Base-by-base conservation (phyloP, 1,140 invertebrate species). In the Drosophila willistoni region DNA sequence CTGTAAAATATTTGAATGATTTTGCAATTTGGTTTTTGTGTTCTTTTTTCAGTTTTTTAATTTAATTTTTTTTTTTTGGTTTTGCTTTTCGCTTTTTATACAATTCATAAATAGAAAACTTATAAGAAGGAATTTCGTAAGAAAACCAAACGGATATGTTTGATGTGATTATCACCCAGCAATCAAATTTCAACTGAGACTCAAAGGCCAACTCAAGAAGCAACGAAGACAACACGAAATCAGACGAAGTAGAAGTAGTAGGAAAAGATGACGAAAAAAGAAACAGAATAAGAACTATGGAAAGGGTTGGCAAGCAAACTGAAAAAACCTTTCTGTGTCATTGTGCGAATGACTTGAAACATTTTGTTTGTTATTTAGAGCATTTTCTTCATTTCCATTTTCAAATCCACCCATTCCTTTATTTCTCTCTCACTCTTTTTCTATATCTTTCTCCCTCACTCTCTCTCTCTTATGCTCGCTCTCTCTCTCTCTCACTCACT, bases 1-100 rank as follows among this genome's bases (percentile, higher is more conserved):
- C 80, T 89, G 80, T 36, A 77, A 63, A 51, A 51, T 22, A 51
- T 51, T 44, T 44, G n/a, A 44, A 44, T 44, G 42, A 67, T 76
- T 63, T 54, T 17, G 25, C 19, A 25, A 47, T 56, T 60, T 42
- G 14, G 44, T 44, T 39, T 59, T 64, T 13, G 10, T 33, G 51
- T 60, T 61, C 72, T 25, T 3, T 34, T 29, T 62, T 59, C 41
- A 19, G 3, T 2, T 41, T 19, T n/a, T 14, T 44, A 17, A 4
- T 44, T 14, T 9, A 1, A 6, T n/a, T 42, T 17, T n/a, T 17
- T 44, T 17, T 9, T 2, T 17, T 44, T 47, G 9, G 42, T 17
- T 14, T 47, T 47, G 0, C 3, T 51, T 51, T 51, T 51, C 1
- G 14, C 5, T 29, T 29, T 29, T 51, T 51, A 0, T 10, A 51